Evolutionary conservation across 2,113 vertebrate species (phyloP), one percentile per base, ranked within the genome.

Genomic region (Eurystomus gularis): DNA sequence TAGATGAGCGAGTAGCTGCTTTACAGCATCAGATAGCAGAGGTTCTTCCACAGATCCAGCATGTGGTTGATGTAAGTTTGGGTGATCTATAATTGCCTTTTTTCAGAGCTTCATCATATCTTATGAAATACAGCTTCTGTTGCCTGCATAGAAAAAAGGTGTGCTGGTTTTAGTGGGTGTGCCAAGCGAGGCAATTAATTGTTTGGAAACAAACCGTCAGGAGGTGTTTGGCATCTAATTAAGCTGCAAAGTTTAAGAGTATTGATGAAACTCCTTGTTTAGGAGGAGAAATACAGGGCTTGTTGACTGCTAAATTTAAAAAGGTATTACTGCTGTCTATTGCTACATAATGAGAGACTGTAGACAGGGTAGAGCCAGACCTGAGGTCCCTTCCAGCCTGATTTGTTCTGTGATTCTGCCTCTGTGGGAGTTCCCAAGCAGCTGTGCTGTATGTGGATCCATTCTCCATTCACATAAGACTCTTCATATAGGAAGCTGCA

Each of bases 51-150:
- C 98, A 98, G 42, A 98, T 99, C 68, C 98, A 99, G 86, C 98
- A 97, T 11, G 97, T 99, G 39, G 98, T 99, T 26, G 97, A 98
- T 29, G 99, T 99, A 97, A 99, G 99, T 97, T 64, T 79, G 83
- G 7, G n/a, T 82, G 31, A 71, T 66, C 13, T 70, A 1, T 10
- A 68, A 46, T 8, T 57, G 42, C 40, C 26, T 95, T 93, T 70
- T 94, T 29, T 72, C 33, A 23, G 17, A 85, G 28, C 42, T 92
- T 71, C 76, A 18, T 61, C 11, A 2, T 33, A 3, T 21, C 14
- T 88, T 90, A 48, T 9, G 20, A 79, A 85, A 84, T 86, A 73
- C 10, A 76, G 33, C 17, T 92, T 61, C 4, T 26, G 55, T 90
- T 71, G 51, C n/a, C 33, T 92, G 52, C 35, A 11, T 10, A 81